Percentiles rank a stretch among this genome's conserved stretches.
Evolutionary conservation across 2,113 vertebrate genomes (phyloP).

Genomic region (Lanius ludovicianus): DNA sequence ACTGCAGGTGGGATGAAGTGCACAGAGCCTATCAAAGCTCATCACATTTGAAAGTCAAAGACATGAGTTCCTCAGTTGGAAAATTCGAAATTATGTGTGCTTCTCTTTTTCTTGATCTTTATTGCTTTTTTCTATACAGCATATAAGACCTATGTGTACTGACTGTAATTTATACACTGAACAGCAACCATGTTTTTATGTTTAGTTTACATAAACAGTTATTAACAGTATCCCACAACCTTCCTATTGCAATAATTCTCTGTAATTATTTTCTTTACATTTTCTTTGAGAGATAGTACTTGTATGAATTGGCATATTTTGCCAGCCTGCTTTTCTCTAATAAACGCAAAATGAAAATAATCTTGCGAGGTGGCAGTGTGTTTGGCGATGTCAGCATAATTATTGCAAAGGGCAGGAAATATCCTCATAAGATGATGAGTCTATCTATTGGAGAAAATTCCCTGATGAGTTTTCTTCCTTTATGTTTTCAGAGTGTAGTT

Average conservation of each 20-base stretch:
- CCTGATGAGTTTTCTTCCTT: background rate
- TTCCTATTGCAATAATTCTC: background rate
- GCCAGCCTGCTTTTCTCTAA: background rate
- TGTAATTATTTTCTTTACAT: background rate
- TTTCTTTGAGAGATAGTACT: background rate
- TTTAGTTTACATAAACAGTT: background rate
- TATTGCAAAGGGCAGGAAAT: background rate
- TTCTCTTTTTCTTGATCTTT: background rate
- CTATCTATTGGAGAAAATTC: background rate
- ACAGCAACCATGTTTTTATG: background rate
- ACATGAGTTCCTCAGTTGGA: background rate
- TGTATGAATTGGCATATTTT: background rate
- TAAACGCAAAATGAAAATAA: background rate
- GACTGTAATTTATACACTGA: background rate
- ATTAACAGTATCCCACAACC: background rate
- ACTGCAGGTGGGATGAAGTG: slow-evolving; percentile 58
- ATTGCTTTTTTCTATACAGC: background rate
- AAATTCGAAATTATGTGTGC: background rate
- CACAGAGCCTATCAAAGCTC: slow-evolving; percentile 10
- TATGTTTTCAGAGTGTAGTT: background rate
- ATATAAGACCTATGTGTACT: background rate
- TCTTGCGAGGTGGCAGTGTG: background rate
- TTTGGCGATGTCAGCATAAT: background rate
- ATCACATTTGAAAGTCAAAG: slow-evolving; percentile 62
- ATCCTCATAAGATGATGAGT: background rate